Conservation (phyloP, 2,797 vertebrate genomes). For the Sparidentex hasta region DNA sequence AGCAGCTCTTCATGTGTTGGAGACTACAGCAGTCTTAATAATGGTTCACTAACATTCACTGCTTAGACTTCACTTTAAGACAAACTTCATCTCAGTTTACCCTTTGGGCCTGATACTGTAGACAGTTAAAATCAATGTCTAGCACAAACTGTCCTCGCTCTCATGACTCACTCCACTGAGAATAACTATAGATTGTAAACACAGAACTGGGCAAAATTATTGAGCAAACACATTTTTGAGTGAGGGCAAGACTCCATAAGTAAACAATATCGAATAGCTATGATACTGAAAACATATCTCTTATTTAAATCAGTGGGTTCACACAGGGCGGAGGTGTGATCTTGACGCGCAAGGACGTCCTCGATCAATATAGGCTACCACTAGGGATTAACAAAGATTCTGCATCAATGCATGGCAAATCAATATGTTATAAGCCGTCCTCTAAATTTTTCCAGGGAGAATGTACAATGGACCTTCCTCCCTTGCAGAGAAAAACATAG, state of each 20-base stretch:
- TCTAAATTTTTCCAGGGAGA: slow-evolving; percentile 59
- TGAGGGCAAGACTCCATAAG: neutral
- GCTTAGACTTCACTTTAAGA: slow-evolving; percentile 8
- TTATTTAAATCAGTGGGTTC: slow-evolving; percentile 34
- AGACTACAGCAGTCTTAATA: slow-evolving; percentile 11
- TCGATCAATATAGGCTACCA: slow-evolving; percentile 57
- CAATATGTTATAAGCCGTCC: slow-evolving; percentile 66
- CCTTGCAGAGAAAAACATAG: slow-evolving; percentile 7
- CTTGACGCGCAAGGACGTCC: slow-evolving; percentile 39
- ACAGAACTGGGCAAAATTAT: neutral
- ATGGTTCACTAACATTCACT: slow-evolving; percentile 14
- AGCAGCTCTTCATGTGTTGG: neutral
- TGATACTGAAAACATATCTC: slow-evolving; percentile 17
- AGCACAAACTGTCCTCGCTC: slow-evolving; percentile 25
- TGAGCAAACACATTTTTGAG: neutral
- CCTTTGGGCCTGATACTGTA: slow-evolving; percentile 14
- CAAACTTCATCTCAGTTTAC: slow-evolving; percentile 41
- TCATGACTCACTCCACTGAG: slow-evolving; percentile 12
- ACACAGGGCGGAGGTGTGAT: slow-evolving; percentile 33
- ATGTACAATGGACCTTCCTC: slow-evolving; percentile 9
- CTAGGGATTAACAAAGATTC: slow-evolving; percentile 44
- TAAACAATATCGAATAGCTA: neutral
- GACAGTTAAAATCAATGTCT: slow-evolving; percentile 38
- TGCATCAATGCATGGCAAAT: slow-evolving; percentile 61
- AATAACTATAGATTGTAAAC: neutral